These are phyloP conservation scores for Aphis gossypii DNA, from an alignment of 1,140 invertebrate species.

Conservation along the genomic window DNA sequence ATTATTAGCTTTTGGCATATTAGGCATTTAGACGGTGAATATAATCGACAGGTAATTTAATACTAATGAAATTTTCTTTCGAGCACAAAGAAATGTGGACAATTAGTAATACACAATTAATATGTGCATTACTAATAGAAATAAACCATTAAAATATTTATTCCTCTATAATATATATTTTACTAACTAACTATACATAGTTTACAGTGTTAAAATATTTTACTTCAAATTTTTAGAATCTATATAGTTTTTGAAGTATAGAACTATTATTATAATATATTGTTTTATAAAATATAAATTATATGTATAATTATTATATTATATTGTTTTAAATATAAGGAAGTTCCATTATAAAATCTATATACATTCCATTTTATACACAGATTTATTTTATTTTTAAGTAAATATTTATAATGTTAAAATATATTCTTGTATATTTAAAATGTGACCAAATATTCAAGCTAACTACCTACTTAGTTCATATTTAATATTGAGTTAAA, in stretches of 20 bases:
- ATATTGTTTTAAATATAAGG: neutral
- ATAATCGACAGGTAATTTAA: neutral
- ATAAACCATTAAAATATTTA: neutral
- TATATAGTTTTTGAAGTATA: neutral
- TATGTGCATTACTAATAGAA: neutral
- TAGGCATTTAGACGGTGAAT: neutral
- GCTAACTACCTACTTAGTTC: neutral
- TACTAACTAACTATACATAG: neutral
- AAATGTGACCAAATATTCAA: neutral
- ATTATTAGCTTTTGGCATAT: neutral
- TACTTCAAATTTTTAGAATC: neutral
- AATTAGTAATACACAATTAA: neutral
- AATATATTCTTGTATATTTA: neutral
- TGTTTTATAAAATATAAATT: neutral
- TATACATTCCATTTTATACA: no score
- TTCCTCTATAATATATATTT: neutral
- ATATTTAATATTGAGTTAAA: neutral
- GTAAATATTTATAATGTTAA: neutral
- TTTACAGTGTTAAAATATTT: neutral
- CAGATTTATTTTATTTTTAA: no score
- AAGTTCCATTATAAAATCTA: neutral
- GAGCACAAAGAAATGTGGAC: neutral
- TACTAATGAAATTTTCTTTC: neutral
- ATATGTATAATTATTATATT: neutral
- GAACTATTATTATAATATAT: neutral